A percentile compares a stretch with the other conserved stretches of the same genome.
phyloP scores from a whole-genome alignment of 1,140 invertebrate genomes.

The Cydia pomonella region DNA sequence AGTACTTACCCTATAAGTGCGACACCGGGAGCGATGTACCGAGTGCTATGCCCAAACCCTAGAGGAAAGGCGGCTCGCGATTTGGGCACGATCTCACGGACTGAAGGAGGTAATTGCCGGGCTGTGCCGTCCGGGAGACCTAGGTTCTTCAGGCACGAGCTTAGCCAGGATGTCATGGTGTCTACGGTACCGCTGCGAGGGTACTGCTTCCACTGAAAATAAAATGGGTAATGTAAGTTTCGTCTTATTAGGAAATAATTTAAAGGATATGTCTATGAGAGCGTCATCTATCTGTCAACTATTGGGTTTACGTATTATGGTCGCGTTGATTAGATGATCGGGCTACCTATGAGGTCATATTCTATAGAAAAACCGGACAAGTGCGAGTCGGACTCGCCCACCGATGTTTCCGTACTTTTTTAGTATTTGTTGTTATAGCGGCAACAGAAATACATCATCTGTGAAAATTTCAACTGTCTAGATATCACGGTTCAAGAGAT shows the following conservation, averaged over 20 bases:
- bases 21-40: constrained; percentile 88
- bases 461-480: too few species aligned
- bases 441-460: too few species aligned
- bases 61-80: constrained; percentile 95
- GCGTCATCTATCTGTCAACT: too few species aligned
- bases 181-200: constrained; percentile 82
- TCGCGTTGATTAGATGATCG: too few species aligned
- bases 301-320: too few species aligned
- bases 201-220: constrained; percentile 85
- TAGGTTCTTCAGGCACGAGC: constrained; percentile 70
- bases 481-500: too few species aligned
- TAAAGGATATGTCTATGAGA: too few species aligned
- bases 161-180: constrained; percentile 80
- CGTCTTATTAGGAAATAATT: not conserved
- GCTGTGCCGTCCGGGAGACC: constrained; percentile 76
- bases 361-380: too few species aligned
- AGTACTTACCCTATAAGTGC: constrained; percentile 90
- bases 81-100: constrained; percentile 82
- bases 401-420: too few species aligned
- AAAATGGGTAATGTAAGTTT: constrained; percentile 18
- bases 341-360: too few species aligned
- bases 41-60: constrained; percentile 92
- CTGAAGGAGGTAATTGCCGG: constrained; percentile 89
- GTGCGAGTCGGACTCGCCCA: too few species aligned
- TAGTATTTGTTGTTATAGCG: too few species aligned